Base-by-base conservation (phyloP, 35 echinoderm and acorn worm species). In the Apostichopus parvimensis region DNA sequence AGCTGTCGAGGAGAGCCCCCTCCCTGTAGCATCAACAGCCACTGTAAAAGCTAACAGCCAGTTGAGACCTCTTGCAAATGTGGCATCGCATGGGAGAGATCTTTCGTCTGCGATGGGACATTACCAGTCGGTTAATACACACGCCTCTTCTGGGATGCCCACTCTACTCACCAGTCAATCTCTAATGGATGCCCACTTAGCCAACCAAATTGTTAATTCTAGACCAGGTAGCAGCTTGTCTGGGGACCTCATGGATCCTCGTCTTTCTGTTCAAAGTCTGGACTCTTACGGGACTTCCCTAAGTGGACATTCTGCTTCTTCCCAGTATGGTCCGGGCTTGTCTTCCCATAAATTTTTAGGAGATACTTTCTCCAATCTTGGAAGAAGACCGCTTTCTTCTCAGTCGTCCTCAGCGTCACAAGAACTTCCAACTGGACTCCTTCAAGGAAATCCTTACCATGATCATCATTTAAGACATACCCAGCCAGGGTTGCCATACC, bases 151-250 rank as follows among this genome's bases (percentile, higher is more conserved):
- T 6, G 28, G 58, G 8, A 59, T 78, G 73, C 94, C 94, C 56
- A 93, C 94, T 58, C 53, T 95, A 60, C 81, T 95, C 23, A 95
- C 94, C n/a, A 95, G 94, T 61, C 92, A 95, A 53, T 91, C 92
- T n/a, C 81, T 95, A 13, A 72, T 95, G 28, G 93, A 89, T 21
- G 76, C 57, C 53, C 81, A 59, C 21, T 58, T 84, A 59, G 57
- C 81, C 28, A 59, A 52, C 57, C 81, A 59, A 23, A n/a, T 84
- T 23, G 24, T 84, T 6, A 84, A 59, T 21, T 84, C 81, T 62
- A 56, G 81, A 6, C 81, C 81, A n/a, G 81, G 81, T 8, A 84
- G 81, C n/a, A 84, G 81, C 57, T 84, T 84, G 81, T 82, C 79
- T 14, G 24, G 8, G 53, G 54, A n/a, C 57, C 7, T 5, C 11